Base-by-base conservation (phyloP, 2,888 invertebrate species). In the Tuta absoluta region DNA sequence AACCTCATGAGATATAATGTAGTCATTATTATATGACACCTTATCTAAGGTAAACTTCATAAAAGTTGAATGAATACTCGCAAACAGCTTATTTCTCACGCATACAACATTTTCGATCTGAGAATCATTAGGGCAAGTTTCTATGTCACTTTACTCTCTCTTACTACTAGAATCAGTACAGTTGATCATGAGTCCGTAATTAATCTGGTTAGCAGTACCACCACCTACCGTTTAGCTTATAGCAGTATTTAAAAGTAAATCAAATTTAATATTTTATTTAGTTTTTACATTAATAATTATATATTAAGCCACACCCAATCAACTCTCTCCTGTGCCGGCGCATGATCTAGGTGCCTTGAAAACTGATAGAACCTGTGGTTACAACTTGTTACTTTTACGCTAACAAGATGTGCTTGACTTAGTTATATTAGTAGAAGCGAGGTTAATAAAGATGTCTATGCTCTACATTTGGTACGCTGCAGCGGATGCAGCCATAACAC, bases 191-290 rank as follows among this genome's bases (percentile, higher is more conserved):
- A 23, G 10, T 21, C 1, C 19, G 51, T 23, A 23, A 51, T 51
- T 51, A 23, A 23, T 23, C 51, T 51, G 23, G 17, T 51, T 51
- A 51, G 51, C 51, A 51, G 23, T 51, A 7, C 51, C 51, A 7
- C 51, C 51, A 51, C 51, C 21, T 51, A 51, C 51, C 23, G 51
- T 23, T 21, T 51, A 19, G 21, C 51, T 51, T 51, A 51, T 51
- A 23, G 23, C 51, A 12, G 51, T 51, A 23, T 19, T 51, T 51
- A 51, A 12, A 51, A 51, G 51, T 23, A 51, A 51, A 51, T 51
- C 51, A 17, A 51, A 23, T 10, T 12, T 12, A 51, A 51, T 51
- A 51, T 51, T 51, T 51, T 23, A 51, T 51, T 51, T 51, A 51
- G 23, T 23, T 51, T 51, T 51, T 23, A 51, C 21, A 51, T 51